Percentiles rank a stretch among this genome's conserved stretches.
phyloP scores from a whole-genome alignment of 2,113 vertebrate genomes.

The Hydrolagus affinis region DNA sequence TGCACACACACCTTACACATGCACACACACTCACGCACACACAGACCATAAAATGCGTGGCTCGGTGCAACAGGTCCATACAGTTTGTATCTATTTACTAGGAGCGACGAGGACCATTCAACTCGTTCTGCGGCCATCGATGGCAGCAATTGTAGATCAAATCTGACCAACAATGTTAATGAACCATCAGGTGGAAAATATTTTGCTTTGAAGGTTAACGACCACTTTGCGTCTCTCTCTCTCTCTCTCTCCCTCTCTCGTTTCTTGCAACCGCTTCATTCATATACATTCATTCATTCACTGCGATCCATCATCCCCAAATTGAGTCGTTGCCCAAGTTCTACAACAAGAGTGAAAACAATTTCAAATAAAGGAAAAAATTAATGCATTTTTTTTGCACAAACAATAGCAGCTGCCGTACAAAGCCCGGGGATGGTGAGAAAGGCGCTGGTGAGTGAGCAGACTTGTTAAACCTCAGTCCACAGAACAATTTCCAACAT shows the following conservation, averaged over 20 bases:
- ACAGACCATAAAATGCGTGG: neutral
- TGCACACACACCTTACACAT: neutral
- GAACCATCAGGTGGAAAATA: too few species aligned
- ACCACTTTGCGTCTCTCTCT: neutral
- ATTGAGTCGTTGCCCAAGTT: neutral
- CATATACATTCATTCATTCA: too few species aligned
- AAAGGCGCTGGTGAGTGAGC: neutral
- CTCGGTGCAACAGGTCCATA: slow-evolving; percentile 15
- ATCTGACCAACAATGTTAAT: neutral
- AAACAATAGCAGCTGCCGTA: neutral
- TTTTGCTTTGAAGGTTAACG: neutral
- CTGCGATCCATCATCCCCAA: neutral
- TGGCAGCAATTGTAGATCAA: too few species aligned
- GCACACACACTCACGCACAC: neutral
- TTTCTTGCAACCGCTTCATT: too few species aligned
- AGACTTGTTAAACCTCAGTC: neutral
- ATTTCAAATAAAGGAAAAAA: neutral
- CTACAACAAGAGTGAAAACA: neutral
- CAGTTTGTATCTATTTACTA: neutral
- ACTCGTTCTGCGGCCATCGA: neutral
- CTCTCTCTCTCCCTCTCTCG: neutral
- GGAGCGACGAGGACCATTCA: neutral
- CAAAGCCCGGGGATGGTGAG: neutral
- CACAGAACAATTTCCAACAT: neutral
- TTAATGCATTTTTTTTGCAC: neutral